Conservation (phyloP, 2,797 vertebrate species). For the Poecilia wingei region DNA sequence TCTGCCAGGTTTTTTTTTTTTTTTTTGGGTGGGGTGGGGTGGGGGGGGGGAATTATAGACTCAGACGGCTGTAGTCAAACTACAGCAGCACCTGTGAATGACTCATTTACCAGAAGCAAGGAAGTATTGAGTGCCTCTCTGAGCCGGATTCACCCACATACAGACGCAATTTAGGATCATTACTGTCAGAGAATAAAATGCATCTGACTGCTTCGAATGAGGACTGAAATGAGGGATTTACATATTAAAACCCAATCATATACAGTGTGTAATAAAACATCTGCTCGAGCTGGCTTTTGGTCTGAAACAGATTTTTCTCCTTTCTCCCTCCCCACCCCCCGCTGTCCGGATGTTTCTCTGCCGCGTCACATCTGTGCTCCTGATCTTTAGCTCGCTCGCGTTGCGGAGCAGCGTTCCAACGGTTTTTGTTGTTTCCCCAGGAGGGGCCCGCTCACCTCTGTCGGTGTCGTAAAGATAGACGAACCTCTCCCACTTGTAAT, state of each 20-base stretch:
- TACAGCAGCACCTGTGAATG: conserved; percentile 67
- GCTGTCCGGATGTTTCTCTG: conserved; percentile 22
- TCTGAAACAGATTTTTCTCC: conserved; percentile 16
- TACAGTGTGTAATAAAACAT: conserved; percentile 41
- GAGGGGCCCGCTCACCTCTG: conserved; percentile 86
- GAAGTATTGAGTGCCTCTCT: conserved; percentile 53
- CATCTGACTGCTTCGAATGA: conserved; percentile 57
- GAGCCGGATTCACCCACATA: conserved; percentile 59
- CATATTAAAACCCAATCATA: conserved; percentile 63
- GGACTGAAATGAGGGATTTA: conserved; percentile 58
- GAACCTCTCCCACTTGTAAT: conserved; percentile 98
- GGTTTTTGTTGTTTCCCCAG: background rate
- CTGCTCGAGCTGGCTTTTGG: conserved; percentile 27
- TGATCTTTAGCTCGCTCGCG: background rate
- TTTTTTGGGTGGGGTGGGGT: no score
- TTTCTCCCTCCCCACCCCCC: conserved; percentile 5
- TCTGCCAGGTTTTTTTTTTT: conserved; percentile 31
- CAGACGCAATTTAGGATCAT: conserved; percentile 67
- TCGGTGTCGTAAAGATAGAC: conserved; percentile 98
- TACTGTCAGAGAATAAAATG: conserved; percentile 66
- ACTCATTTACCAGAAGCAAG: conserved; percentile 58
- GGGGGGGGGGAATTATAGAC: conserved; percentile 57
- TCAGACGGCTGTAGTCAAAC: conserved; percentile 46
- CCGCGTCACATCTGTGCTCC: conserved; percentile 1
- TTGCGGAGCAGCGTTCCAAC: background rate